These are phyloP conservation scores for Drosophila birchii DNA, from an alignment of 2,888 invertebrate genomes.

Conservation along the genomic window DNA sequence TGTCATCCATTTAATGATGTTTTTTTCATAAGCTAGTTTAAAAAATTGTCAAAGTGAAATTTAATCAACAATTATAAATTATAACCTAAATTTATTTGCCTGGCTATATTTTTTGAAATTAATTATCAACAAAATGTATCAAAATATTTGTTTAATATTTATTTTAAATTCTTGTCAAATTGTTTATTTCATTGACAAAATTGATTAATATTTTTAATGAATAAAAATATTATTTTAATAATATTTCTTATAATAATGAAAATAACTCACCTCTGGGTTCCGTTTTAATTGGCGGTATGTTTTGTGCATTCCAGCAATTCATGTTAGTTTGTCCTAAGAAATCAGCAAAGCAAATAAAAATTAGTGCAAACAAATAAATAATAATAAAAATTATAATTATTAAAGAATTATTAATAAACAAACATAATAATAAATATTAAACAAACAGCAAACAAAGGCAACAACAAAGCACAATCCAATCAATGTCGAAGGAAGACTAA, in stretches of 20 bases:
- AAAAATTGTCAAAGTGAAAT: too few relatives aligned
- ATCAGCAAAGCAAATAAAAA: constrained; percentile 14
- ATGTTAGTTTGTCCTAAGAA: constrained; percentile 71
- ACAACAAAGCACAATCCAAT: neutral
- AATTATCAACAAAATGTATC: too few relatives aligned
- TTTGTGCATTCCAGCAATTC: constrained; percentile 80
- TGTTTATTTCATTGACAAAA: too few relatives aligned
- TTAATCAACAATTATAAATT: too few relatives aligned
- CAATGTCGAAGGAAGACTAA: neutral
- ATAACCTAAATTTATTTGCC: too few relatives aligned
- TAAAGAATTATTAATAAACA: constrained; percentile 1
- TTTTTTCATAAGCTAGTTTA: too few relatives aligned
- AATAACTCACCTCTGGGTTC: constrained; percentile 83
- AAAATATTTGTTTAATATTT: too few relatives aligned
- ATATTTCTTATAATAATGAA: neutral
- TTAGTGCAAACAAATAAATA: constrained; percentile 7
- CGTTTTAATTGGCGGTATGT: constrained; percentile 83
- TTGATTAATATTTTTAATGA: too few relatives aligned
- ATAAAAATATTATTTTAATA: neutral
- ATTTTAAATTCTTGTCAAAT: too few relatives aligned
- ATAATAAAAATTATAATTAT: constrained; percentile 1
- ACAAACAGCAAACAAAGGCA: constrained; percentile 4
- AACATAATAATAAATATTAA: constrained; percentile 2
- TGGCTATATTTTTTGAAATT: too few relatives aligned
- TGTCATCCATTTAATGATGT: too few relatives aligned